Evolutionary conservation across 2,797 vertebrate genomes (phyloP).

Genomic region (Helarctos malayanus): DNA sequence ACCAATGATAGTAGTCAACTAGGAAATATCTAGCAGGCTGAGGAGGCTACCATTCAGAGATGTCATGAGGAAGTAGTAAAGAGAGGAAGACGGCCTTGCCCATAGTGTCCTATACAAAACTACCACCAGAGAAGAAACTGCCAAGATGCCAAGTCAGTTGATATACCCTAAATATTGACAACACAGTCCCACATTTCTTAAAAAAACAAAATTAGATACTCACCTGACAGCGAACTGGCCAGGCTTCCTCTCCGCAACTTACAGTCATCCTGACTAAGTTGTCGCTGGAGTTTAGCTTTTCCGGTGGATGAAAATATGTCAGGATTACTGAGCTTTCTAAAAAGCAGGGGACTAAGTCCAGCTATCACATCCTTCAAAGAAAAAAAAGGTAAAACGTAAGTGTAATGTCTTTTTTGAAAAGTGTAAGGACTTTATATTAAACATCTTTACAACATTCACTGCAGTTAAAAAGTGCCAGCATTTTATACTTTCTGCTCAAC

Average conservation of each 20-base stretch:
- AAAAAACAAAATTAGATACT: slow-evolving; percentile 72
- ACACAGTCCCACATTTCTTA: background rate
- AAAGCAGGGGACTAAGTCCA: slow-evolving; percentile 93
- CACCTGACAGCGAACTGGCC: slow-evolving; percentile 94
- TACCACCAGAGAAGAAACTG: background rate
- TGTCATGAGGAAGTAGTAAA: background rate
- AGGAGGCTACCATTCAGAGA: slow-evolving; percentile 14
- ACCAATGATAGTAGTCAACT: background rate
- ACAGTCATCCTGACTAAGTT: slow-evolving; percentile 97
- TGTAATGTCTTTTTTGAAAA: slow-evolving; percentile 61
- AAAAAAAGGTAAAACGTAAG: slow-evolving; percentile 25
- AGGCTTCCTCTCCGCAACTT: slow-evolving; percentile 94
- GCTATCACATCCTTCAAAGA: slow-evolving; percentile 91
- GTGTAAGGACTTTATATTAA: slow-evolving; percentile 55
- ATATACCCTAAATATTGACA: slow-evolving; percentile 38
- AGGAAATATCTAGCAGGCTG: background rate
- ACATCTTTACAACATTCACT: slow-evolving; percentile 46
- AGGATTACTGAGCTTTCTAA: slow-evolving; percentile 98
- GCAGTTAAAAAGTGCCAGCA: slow-evolving; percentile 11
- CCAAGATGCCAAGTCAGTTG: background rate
- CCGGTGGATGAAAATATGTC: slow-evolving; percentile 95
- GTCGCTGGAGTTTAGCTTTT: slow-evolving; percentile 96
- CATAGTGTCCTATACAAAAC: background rate
- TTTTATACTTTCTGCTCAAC: slow-evolving; percentile 25
- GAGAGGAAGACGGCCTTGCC: background rate